phyloP scores from a whole-genome alignment of 2,113 vertebrate species.

The Cranoglanis bouderius region DNA sequence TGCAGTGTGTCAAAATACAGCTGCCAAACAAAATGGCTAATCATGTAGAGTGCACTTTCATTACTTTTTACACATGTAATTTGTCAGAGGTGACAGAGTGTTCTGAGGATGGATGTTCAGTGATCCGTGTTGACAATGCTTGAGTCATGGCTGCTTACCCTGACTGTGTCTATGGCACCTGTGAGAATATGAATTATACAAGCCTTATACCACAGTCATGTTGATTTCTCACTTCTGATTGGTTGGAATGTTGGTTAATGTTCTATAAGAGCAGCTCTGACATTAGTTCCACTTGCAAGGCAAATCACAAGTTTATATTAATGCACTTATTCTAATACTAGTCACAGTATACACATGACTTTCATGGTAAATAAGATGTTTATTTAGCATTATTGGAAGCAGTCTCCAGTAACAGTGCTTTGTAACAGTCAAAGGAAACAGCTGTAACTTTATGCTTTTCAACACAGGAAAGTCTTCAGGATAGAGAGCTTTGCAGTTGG shows the following conservation, averaged over 20 bases:
- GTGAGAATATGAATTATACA: background rate
- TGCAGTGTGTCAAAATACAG: slow-evolving; percentile 75
- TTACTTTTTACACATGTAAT: slow-evolving; percentile 70
- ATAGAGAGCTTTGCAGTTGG: no score
- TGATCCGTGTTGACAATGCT: slow-evolving; percentile 52
- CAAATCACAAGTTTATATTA: background rate
- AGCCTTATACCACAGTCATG: background rate
- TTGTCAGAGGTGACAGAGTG: slow-evolving; percentile 67
- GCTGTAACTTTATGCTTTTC: background rate
- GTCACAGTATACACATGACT: background rate
- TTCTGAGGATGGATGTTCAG: slow-evolving; percentile 57
- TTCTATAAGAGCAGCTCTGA: background rate
- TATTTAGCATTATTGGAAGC: background rate
- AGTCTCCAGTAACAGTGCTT: background rate
- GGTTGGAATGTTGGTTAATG: background rate
- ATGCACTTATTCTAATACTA: background rate
- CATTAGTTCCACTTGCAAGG: background rate
- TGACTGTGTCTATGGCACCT: background rate
- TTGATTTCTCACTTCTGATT: background rate
- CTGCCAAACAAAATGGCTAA: slow-evolving; percentile 75
- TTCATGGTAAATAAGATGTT: background rate
- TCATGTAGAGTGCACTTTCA: slow-evolving; percentile 69
- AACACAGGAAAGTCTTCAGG: background rate
- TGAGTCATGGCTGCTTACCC: slow-evolving; percentile 40
- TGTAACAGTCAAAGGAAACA: background rate